Evolutionary conservation across 2,113 vertebrate species (phyloP).

Genomic region (Lethenteron reissneri): DNA sequence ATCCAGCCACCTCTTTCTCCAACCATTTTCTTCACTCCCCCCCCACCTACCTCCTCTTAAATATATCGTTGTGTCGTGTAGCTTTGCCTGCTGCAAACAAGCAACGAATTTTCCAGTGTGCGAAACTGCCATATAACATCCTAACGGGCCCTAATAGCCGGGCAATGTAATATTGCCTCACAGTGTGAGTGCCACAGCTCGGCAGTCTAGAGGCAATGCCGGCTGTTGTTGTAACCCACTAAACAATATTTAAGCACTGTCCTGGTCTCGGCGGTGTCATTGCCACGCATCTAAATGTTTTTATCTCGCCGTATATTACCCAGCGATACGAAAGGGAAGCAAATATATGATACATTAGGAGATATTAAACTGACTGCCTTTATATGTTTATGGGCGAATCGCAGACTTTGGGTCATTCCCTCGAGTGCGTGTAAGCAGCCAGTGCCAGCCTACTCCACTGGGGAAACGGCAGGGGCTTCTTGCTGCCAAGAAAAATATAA

Average conservation of each 20-base stretch:
- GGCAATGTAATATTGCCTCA: slow-evolving; percentile 5
- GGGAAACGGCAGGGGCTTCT: background rate
- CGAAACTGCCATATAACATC: slow-evolving; percentile 1
- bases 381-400: background rate
- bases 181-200: background rate
- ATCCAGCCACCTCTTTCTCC: no score
- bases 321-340: no score
- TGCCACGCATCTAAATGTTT: no score
- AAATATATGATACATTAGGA: background rate
- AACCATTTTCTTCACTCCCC: no score
- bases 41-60: no score
- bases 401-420: background rate
- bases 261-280: no score
- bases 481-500: slow-evolving; percentile 3
- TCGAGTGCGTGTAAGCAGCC: background rate
- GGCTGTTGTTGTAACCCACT: slow-evolving; percentile 1
- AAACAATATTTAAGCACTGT: slow-evolving; percentile 3
- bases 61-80: no score
- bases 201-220: background rate
- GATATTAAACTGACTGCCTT: background rate
- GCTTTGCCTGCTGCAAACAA: no score
- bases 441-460: background rate
- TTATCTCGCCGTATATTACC: no score
- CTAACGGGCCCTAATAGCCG: slow-evolving; percentile 4
- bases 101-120: no score